Conservation (phyloP, 2,888 invertebrate species). For the Hartigia nigra region DNA sequence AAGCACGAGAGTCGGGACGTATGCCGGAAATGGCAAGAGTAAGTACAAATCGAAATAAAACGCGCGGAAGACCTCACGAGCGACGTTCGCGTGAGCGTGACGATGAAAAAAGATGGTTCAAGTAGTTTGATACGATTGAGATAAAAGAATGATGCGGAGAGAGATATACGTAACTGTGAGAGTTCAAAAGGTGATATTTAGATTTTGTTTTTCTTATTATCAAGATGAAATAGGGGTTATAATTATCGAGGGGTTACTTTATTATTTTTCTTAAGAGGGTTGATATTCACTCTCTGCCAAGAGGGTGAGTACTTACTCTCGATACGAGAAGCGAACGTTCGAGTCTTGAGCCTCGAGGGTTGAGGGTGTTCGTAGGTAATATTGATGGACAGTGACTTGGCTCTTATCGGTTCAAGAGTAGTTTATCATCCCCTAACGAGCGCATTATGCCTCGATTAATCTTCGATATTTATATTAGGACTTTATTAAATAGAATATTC, state of each 20-base stretch:
- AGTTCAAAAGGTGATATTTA: not conserved
- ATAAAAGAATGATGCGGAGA: not conserved
- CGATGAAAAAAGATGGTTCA: not conserved
- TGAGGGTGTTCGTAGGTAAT: slow-evolving; percentile 43
- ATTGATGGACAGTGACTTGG: slow-evolving; percentile 63
- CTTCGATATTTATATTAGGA: slow-evolving; percentile 63
- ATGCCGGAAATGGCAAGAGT: slow-evolving; percentile 45
- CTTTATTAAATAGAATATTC: slow-evolving; percentile 41
- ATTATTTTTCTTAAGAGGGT: not conserved
- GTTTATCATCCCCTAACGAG: slow-evolving; percentile 61
- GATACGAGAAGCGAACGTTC: slow-evolving; percentile 40
- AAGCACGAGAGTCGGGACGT: slow-evolving; percentile 40
- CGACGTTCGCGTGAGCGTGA: not conserved
- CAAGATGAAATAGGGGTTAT: not conserved
- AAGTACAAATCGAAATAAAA: slow-evolving; percentile 16
- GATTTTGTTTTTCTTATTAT: not conserved
- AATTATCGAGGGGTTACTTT: not conserved
- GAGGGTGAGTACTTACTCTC: slow-evolving; percentile 6
- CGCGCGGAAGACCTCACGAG: not conserved
- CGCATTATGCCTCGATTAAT: slow-evolving; percentile 63
- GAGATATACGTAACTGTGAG: not conserved
- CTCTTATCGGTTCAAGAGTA: slow-evolving; percentile 51
- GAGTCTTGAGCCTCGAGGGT: slow-evolving; percentile 25
- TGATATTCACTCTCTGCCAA: not conserved
- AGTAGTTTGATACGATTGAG: not conserved